A percentile compares a stretch with the other conserved stretches of the same genome.
phyloP scores from a whole-genome alignment of 2,797 vertebrate genomes.

The Pampus argenteus region DNA sequence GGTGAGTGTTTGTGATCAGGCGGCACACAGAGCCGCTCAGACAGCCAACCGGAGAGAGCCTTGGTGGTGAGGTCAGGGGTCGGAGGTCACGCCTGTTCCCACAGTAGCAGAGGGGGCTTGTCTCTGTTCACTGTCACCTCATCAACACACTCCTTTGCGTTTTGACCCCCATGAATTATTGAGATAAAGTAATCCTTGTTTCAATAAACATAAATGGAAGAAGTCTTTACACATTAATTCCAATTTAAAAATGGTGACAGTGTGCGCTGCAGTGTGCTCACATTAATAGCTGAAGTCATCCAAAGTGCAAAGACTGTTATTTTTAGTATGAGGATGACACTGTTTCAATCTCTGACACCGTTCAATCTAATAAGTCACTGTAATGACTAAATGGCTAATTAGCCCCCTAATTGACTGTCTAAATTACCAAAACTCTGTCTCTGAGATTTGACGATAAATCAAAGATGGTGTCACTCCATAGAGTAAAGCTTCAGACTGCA shows the following conservation, averaged over 20 bases:
- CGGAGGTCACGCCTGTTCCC: slow-evolving; percentile 78
- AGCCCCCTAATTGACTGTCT: slow-evolving; percentile 57
- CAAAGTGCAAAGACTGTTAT: slow-evolving; percentile 56
- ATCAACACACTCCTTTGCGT: slow-evolving; percentile 46
- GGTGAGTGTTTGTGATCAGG: slow-evolving; percentile 79
- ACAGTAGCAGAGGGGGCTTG: slow-evolving; percentile 71
- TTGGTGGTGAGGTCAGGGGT: slow-evolving; percentile 56
- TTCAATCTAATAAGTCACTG: slow-evolving; percentile 66
- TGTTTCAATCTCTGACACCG: slow-evolving; percentile 60
- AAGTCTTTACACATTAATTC: slow-evolving; percentile 37
- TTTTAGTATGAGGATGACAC: slow-evolving; percentile 55
- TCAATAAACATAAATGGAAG: slow-evolving; percentile 32
- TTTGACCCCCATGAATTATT: slow-evolving; percentile 47
- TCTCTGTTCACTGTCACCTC: slow-evolving; percentile 79
- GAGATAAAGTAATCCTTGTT: slow-evolving; percentile 28
- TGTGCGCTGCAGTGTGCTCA: background rate
- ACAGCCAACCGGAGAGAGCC: slow-evolving; percentile 54
- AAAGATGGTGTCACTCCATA: slow-evolving; percentile 32
- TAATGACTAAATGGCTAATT: slow-evolving; percentile 72
- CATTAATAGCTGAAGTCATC: slow-evolving; percentile 37
- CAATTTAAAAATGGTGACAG: background rate
- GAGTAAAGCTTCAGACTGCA: background rate
- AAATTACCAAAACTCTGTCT: slow-evolving; percentile 38
- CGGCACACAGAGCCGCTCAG: slow-evolving; percentile 44
- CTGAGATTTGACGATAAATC: slow-evolving; percentile 14